phyloP scores from a whole-genome alignment of 2,888 invertebrate species.

The Drosophila lacicola region DNA sequence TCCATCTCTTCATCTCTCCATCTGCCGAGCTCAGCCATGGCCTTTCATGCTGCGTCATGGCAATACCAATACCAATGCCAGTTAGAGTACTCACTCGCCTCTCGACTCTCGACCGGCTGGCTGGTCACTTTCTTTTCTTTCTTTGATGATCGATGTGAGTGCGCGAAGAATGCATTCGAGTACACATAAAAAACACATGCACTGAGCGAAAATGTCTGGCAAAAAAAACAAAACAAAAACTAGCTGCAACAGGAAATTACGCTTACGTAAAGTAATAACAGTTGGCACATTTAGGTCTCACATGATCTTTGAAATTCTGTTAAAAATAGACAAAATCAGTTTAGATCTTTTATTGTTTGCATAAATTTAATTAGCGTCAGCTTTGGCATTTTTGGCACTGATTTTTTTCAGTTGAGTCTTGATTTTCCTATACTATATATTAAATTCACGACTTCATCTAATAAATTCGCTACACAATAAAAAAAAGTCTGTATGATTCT shows the following conservation, averaged over 20 bases:
- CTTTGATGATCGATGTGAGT: conserved; percentile 62
- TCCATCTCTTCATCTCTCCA: conserved; percentile 2
- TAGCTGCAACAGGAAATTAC: no score
- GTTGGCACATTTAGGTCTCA: no score
- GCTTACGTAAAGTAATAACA: no score
- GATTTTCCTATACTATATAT: no score
- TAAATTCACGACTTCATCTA: no score
- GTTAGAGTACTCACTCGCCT: conserved; percentile 38
- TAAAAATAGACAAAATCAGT: background rate
- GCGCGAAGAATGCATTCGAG: conserved; percentile 52
- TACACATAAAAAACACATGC: conserved; percentile 32
- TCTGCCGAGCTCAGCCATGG: conserved; percentile 6
- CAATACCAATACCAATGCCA: conserved; percentile 36
- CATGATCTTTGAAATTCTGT: background rate
- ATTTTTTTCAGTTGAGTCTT: no score
- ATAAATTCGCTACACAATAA: no score
- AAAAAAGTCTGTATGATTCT: no score
- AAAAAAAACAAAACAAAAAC: no score
- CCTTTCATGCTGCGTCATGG: conserved; percentile 61
- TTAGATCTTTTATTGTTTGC: no score
- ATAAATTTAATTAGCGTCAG: no score
- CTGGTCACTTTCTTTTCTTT: conserved; percentile 76
- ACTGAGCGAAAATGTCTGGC: conserved; percentile 34
- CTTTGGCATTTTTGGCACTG: no score
- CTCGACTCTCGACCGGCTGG: conserved; percentile 16